phyloP scores from a whole-genome alignment of 2,797 vertebrate genomes.

The Eulemur rubriventer region DNA sequence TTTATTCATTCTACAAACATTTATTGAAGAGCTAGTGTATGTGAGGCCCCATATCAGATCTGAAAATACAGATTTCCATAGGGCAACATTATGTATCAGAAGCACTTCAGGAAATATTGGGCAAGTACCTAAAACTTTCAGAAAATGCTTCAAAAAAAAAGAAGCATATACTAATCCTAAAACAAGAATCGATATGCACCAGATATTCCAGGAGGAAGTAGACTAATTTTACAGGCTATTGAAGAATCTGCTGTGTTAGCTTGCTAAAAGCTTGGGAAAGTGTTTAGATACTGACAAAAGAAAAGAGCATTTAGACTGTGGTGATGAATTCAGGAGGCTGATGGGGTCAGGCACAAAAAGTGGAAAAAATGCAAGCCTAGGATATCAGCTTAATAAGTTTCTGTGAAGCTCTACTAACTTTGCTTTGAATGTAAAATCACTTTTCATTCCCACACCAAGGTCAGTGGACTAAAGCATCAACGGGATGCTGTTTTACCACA shows the following conservation, averaged over 20 bases:
- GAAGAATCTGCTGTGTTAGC: neutral
- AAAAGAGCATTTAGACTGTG: neutral
- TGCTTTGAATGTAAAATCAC: slow-evolving; percentile 63
- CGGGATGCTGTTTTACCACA: neutral
- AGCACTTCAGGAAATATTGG: neutral
- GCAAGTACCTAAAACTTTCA: neutral
- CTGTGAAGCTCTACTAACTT: slow-evolving; percentile 51
- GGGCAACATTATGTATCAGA: neutral
- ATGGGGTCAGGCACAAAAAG: slow-evolving; percentile 41
- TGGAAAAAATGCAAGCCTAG: slow-evolving; percentile 50
- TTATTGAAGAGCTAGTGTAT: neutral
- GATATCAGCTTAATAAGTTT: slow-evolving; percentile 55
- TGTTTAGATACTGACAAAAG: slow-evolving; percentile 1
- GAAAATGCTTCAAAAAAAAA: neutral
- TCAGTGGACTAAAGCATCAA: slow-evolving; percentile 42
- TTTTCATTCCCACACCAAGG: slow-evolving; percentile 64
- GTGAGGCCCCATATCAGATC: no score
- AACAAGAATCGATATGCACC: neutral
- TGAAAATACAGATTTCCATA: neutral
- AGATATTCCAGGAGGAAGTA: neutral
- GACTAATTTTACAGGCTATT: neutral
- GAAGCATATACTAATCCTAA: neutral
- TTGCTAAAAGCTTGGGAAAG: neutral
- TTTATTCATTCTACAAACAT: neutral
- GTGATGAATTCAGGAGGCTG: slow-evolving; percentile 65